Base-by-base conservation (phyloP, 1,140 invertebrate genomes). In the Drosophila guanche region DNA sequence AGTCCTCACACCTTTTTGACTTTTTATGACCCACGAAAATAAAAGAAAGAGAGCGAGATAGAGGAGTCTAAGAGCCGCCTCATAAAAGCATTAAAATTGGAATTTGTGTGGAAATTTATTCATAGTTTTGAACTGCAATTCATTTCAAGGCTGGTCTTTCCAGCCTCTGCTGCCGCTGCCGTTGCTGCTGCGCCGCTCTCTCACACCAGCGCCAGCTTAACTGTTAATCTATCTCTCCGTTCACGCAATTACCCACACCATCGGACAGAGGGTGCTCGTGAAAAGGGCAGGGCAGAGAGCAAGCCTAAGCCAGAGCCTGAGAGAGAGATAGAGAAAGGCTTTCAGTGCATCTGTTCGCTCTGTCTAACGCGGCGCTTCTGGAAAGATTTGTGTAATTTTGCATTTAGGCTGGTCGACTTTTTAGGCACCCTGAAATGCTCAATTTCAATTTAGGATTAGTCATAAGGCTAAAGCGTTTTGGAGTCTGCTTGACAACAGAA, bases 141-240 rank as follows among this genome's bases (percentile, higher is more conserved):
- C 59, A 86, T 65, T 83, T 88, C 84, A 89, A 89, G 83, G 83
- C 67, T 89, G 84, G 70, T 62, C 61, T 75, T 81, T 40, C 74
- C 83, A 69, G 46, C 51, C 47, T 33, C 29, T 51, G 5, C 33
- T 41, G 40, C 22, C 29, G 8, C 23, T 16, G 20, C 46, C 33
- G n/a, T 12, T 68, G 58, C 57, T 76, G 25, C 41, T 53, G 14
- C 52, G 47, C 12, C 22, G 29, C 8, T 27, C 5, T 54, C 55
- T 58, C 33, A 37, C 33, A 37, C 62, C 70, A 89, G 83, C 83
- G 83, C 83, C 83, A 72, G 84, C 75, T 83, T 83, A 75, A 88
- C 59, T 76, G 84, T 76, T 83, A 88, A 89, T 88, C 66, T 66
- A 59, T 69, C 57, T 60, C 52, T 43, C 62, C 53, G 71, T 72